Percentiles rank a stretch among this genome's conserved stretches.
Evolutionary conservation across 2,888 invertebrate genomes (phyloP).

Genomic region (Diadegma fenestrale): DNA sequence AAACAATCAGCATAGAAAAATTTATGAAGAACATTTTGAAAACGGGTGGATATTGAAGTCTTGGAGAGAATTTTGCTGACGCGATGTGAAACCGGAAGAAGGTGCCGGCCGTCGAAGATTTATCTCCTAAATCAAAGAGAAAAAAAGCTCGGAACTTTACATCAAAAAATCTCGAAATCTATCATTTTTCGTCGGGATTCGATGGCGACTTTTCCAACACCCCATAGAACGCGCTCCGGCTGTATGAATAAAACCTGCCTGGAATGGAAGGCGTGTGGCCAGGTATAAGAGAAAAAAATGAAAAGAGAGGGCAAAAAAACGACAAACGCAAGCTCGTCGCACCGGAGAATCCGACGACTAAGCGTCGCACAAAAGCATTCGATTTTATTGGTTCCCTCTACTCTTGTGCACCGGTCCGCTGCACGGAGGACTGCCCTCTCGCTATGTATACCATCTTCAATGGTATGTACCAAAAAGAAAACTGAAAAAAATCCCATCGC

Average conservation of each 20-base stretch:
- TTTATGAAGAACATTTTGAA: neutral
- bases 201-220: neutral
- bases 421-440: constrained; percentile 58
- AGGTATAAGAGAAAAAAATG: constrained; percentile 19
- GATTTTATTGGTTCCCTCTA: constrained; percentile 76
- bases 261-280: constrained; percentile 26
- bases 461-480: constrained; percentile 47
- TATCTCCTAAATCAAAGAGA: neutral
- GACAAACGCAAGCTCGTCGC: constrained; percentile 62
- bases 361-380: constrained; percentile 73
- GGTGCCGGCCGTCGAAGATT: neutral
- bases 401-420: constrained; percentile 24
- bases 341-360: constrained; percentile 52
- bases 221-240: neutral
- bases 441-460: constrained; percentile 50
- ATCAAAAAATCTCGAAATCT: neutral
- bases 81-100: neutral
- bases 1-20: neutral
- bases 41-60: neutral
- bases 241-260: constrained; percentile 14
- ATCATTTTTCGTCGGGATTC: neutral
- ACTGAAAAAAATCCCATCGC: constrained; percentile 39
- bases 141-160: neutral
- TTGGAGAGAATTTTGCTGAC: neutral
- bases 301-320: constrained; percentile 30